Evolutionary conservation across 1,140 invertebrate species (phyloP), one percentile per base, ranked within the genome.

Genomic region (Dendrolimus punctatus): DNA sequence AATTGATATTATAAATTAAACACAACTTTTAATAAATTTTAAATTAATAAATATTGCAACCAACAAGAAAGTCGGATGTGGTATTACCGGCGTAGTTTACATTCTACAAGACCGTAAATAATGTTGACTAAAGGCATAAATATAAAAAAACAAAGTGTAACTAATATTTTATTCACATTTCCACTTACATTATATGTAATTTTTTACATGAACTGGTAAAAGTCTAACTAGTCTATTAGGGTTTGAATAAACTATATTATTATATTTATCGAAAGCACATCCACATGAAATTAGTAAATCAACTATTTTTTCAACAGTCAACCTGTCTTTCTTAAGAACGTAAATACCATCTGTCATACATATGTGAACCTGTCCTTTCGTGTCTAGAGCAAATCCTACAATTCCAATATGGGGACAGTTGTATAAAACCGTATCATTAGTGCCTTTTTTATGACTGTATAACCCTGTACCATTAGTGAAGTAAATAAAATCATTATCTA

Each of bases 211-310:
- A 60, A 66, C 73, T 8, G 66, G 63, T 53, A 62, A 68, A 38
- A 81, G 57, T 46, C 70, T 61, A 0, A 70, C 49, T 8, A 84
- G 37, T 36, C 51, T 73, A 8, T 45, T 66, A 2, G 60, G 71
- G 60, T 85, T 71, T 5, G 79, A 67, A 51, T 80, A 85, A 46
- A 85, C 55, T 9, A 83, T 71, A 60, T 81, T 72, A 57, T 81
- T 76, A 6, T 68, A 61, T 48, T 56, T 68, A 56, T 82, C 81
- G 56, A 85, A 81, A 6, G 76, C 68, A 6, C 80, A 44, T 8
- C 81, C 0, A 57, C 64, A 39, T 82, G n/a, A n/a, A n/a, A n/a
- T n/a, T n/a, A 77, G 43, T 74, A 76, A 9, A 37, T 63, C 62
- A 1, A 73, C 8, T 7, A 76, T 41, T 63, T 74, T 74, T 6